These are phyloP conservation scores for Steinernema hermaphroditum DNA, from an alignment of 2,888 invertebrate species.

Conservation along the genomic window DNA sequence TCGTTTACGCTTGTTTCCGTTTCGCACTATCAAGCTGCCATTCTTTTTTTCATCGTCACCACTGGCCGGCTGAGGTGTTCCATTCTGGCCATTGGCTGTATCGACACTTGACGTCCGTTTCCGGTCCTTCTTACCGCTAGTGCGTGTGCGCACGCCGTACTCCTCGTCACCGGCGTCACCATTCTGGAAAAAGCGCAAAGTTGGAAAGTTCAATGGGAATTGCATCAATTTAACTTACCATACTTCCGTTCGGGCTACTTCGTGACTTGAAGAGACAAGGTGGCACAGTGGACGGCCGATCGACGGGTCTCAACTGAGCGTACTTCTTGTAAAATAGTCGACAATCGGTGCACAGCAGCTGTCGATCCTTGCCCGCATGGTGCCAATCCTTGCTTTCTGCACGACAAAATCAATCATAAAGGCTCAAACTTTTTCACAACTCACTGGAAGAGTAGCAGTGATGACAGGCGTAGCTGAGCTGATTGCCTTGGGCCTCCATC, in stretches of 20 bases:
- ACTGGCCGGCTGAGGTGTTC: not conserved
- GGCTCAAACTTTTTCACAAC: slow-evolving; percentile 43
- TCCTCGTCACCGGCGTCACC: slow-evolving; percentile 31
- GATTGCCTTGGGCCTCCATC: slow-evolving; percentile 75
- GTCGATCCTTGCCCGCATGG: slow-evolving; percentile 76
- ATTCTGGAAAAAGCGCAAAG: not conserved
- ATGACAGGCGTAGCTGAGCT: slow-evolving; percentile 75
- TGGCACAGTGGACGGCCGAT: slow-evolving; percentile 67
- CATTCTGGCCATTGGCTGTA: not conserved
- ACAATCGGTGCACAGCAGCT: slow-evolving; percentile 78
- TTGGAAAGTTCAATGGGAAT: slow-evolving; percentile 66
- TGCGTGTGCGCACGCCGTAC: slow-evolving; percentile 32
- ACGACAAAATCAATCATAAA: slow-evolving; percentile 40
- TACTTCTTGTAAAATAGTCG: slow-evolving; percentile 78
- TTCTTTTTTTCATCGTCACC: slow-evolving; percentile 17
- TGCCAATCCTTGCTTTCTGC: slow-evolving; percentile 77
- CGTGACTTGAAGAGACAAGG: slow-evolving; percentile 68
- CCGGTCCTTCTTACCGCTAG: slow-evolving; percentile 30
- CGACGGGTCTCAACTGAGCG: slow-evolving; percentile 73
- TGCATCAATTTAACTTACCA: slow-evolving; percentile 4
- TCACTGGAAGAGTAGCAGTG: slow-evolving; percentile 78
- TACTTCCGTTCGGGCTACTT: slow-evolving; percentile 25
- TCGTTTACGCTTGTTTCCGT: slow-evolving; percentile 12
- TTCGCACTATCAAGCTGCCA: slow-evolving; percentile 4
- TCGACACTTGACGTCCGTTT: slow-evolving; percentile 23